phyloP scores from a whole-genome alignment of 1,140 invertebrate species.

The Orchestia grillus region DNA sequence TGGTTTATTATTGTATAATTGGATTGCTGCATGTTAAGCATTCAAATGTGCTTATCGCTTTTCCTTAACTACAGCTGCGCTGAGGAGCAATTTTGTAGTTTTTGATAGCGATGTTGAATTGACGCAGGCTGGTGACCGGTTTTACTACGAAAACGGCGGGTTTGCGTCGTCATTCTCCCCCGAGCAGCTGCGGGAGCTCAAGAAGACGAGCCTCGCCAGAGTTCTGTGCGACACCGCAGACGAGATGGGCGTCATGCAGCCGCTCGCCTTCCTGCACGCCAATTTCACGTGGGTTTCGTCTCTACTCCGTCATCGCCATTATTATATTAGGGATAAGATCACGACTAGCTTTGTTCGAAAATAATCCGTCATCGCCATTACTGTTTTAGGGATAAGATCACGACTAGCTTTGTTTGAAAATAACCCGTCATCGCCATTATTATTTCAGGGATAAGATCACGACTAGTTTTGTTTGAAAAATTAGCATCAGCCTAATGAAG shows the following conservation, averaged over 20 bases:
- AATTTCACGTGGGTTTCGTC: conserved; percentile 73
- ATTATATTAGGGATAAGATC: too few relatives aligned
- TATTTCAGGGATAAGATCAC: too few relatives aligned
- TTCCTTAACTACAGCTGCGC: too few relatives aligned
- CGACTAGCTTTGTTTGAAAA: too few relatives aligned
- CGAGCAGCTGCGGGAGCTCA: conserved; percentile 75
- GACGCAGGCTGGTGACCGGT: conserved; percentile 79
- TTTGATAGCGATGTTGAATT: not conserved
- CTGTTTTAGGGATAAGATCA: not conserved
- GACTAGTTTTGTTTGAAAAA: too few relatives aligned
- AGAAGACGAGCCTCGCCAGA: conserved; percentile 74
- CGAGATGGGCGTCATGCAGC: conserved; percentile 74
- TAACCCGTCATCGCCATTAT: too few relatives aligned
- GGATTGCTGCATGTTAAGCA: too few relatives aligned
- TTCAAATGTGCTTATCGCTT: too few relatives aligned
- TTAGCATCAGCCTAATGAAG: too few relatives aligned
- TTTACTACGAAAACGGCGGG: conserved; percentile 85
- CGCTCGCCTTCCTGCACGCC: conserved; percentile 76
- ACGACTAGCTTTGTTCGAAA: not conserved
- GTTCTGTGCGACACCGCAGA: conserved; percentile 77
- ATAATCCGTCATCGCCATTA: not conserved
- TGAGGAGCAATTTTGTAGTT: not conserved
- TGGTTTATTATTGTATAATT: too few relatives aligned
- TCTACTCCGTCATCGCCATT: too few relatives aligned
- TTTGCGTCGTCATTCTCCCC: conserved; percentile 73